Percentiles rank a stretch among this genome's conserved stretches.
phyloP scores from a whole-genome alignment of 2,113 vertebrate species.

The Hippocampus abdominalis region DNA sequence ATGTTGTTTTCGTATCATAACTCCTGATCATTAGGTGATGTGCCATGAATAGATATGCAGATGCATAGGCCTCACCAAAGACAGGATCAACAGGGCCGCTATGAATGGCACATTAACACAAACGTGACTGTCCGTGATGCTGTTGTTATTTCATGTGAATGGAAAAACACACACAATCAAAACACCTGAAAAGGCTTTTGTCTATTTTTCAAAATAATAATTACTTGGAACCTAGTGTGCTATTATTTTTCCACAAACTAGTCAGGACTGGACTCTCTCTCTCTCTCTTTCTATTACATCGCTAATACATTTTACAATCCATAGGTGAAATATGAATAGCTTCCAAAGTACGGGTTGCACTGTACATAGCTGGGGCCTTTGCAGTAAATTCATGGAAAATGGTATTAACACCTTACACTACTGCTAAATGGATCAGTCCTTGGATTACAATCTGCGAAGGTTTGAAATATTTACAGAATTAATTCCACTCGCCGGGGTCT shows the following conservation, averaged over 20 bases:
- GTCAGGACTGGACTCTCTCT: not conserved
- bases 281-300: no score
- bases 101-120: slow-evolving; percentile 35
- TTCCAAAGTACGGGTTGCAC: no score
- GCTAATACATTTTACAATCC: no score
- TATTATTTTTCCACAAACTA: slow-evolving; percentile 43
- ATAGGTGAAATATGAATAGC: no score
- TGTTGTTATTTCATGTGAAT: slow-evolving; percentile 28
- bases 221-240: slow-evolving; percentile 38
- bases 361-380: no score
- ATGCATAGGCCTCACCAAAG: not conserved
- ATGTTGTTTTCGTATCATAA: not conserved
- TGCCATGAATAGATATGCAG: not conserved
- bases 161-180: slow-evolving; percentile 25
- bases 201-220: slow-evolving; percentile 55
- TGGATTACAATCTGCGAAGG: not conserved
- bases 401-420: not conserved
- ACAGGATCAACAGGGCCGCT: not conserved
- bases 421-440: not conserved
- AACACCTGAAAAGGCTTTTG: slow-evolving; percentile 25
- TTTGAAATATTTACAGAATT: not conserved
- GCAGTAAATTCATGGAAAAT: no score
- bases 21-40: not conserved
- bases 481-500: not conserved
- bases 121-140: slow-evolving; percentile 2